These are phyloP conservation scores for Gallinago undulata DNA, from an alignment of 2,113 vertebrate genomes.

Conservation along the genomic window DNA sequence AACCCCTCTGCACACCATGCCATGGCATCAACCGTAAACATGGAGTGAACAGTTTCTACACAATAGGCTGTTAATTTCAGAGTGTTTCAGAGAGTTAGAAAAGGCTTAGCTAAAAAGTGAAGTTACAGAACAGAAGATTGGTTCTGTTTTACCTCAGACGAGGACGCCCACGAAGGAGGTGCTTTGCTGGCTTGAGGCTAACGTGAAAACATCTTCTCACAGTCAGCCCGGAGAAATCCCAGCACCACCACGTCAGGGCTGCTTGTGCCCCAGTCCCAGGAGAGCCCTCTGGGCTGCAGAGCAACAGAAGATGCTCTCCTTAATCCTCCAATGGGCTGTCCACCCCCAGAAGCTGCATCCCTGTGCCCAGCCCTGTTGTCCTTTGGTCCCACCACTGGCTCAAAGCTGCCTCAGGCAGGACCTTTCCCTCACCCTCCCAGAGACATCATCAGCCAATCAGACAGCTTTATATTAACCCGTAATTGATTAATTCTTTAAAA, in stretches of 20 bases:
- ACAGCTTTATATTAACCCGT: constrained; percentile 28
- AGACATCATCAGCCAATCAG: not conserved
- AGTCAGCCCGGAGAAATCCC: constrained; percentile 1
- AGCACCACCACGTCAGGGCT: not conserved
- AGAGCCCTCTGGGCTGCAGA: not conserved
- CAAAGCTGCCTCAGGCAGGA: fast-evolving
- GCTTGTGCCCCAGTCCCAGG: not conserved
- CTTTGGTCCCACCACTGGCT: fast-evolving
- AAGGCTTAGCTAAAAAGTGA: not conserved
- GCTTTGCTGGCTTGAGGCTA: not conserved
- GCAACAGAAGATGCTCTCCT: not conserved
- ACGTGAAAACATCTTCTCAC: not conserved
- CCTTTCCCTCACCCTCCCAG: not conserved
- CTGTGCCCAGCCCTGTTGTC: not conserved
- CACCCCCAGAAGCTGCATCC: not conserved
- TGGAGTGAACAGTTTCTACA: not conserved
- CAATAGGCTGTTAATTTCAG: not conserved
- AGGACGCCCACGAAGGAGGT: not conserved
- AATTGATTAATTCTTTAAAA: constrained; percentile 7
- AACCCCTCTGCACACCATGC: not conserved
- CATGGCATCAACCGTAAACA: not conserved
- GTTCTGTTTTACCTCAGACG: not conserved
- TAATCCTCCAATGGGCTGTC: not conserved
- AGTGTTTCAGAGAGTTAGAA: not conserved
- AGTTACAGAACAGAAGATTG: not conserved